Evolutionary conservation across 2,113 vertebrate species (phyloP), one percentile per base, ranked within the genome.

Genomic region (Alaudala cheleensis): DNA sequence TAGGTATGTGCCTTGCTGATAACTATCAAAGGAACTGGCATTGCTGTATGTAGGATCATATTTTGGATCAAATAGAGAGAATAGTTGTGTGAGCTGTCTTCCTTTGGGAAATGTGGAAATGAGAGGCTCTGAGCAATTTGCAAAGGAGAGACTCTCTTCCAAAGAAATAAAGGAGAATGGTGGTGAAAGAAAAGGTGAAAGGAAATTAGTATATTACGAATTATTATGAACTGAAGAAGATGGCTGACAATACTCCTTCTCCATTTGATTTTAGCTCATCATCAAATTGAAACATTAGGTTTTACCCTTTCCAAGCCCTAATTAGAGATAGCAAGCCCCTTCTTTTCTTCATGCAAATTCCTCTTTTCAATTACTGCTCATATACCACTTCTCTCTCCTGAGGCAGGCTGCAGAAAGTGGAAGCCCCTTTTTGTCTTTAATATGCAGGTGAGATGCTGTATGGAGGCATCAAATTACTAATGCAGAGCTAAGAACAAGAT

Each of bases 401-500:
- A 89, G 25, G 40, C 33, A 20, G 44, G 25, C 82, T 91, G 67
- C 74, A 81, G 62, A 58, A 94, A 76, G 70, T 54, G 45, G 80
- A 92, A 74, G 33, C 11, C 31, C 20, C 24, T 88, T 86, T 65
- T 29, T 60, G 13, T 86, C 73, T 66, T 96, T 90, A 95, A 72
- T 73, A 80, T 96, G 82, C 60, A 88, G 86, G 64, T 51, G 34
- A 86, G 83, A 37, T 71, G 39, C 58, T 67, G 9, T 44, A 29
- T 22, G 33, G 74, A 95, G 81, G 40, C 82, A 97, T 95, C 60
- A 77, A 93, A 92, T 86, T 95, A 71, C 69, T 85, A 96, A 92
- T 65, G 85, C 81, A 70, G 42, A 76, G 92, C 51, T 44, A 80
- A 86, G 79, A 93, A 90, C 64, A 88, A 93, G 70, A 67, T 79